Evolutionary conservation across 2,797 vertebrate genomes (phyloP), one percentile per base, ranked within the genome.

Genomic region (Lithobates sylvaticus): DNA sequence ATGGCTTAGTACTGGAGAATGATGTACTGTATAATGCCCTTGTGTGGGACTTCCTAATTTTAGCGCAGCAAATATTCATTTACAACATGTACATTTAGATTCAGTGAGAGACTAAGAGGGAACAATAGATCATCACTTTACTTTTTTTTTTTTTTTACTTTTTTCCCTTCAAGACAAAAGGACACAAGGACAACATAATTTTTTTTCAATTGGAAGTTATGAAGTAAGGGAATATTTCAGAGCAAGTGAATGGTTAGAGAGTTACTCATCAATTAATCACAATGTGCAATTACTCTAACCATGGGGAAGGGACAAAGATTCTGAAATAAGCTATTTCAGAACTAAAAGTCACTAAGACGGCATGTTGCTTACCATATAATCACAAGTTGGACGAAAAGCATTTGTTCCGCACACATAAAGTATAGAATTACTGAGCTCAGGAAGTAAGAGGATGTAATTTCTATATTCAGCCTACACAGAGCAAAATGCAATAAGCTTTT

Each of bases 401-500:
- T 96, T 95, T n/a, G 96, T 95, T 85, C 95, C 94, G 83, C 95
- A 96, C 81, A 95, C 93, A 18, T 95, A 95, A 84, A 95, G 88
- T 8, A 88, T 88, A 0, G 89, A 92, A 75, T 93, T 88, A 16
- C 93, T 94, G 88, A 96, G 87, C 76, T 88, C 92, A 84, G 94
- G 94, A 81, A 96, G 91, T 44, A 92, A 91, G 72, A 94, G 93
- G 87, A 96, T 94, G 90, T 96, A 96, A 92, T 96, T 96, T 29
- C 92, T 94, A 88, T 95, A 97, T 87, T 96, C 95, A 78, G 94
- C 92, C 96, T 96, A 88, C 95, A 94, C 0, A 88, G 34, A 71
- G 71, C 47, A 78, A 81, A 69, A 83, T 42, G 80, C 47, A 16
- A 50, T 58, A 21, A 12, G 18, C 70, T 42, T 76, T 74, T 80